phyloP scores from a whole-genome alignment of 2,888 invertebrate genomes.

The Hemithea aestivaria region DNA sequence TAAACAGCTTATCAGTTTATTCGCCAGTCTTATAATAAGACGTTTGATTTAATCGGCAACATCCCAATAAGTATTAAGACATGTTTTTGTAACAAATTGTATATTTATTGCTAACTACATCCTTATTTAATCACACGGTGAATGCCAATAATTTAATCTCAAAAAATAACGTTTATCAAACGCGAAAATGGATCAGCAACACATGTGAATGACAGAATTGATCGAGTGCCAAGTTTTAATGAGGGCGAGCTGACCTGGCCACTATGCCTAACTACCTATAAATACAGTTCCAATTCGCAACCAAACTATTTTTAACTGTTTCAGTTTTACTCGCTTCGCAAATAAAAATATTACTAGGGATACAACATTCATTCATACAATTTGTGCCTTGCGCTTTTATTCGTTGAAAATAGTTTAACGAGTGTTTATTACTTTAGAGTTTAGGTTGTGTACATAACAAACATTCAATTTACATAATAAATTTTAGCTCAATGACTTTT shows the following conservation, averaged over 20 bases:
- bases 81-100: no score
- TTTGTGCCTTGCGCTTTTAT: conserved; percentile 1
- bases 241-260: conserved; percentile 39
- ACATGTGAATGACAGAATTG: conserved; percentile 49
- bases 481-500: no score
- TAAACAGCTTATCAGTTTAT: no score
- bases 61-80: no score
- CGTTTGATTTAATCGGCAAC: no score
- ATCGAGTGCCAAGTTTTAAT: conserved; percentile 51
- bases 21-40: no score
- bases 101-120: no score
- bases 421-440: not conserved
- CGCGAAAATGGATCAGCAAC: conserved; percentile 48
- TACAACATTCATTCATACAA: conserved; percentile 1
- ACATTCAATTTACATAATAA: no score
- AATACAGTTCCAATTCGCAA: conserved; percentile 25
- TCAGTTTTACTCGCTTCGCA: conserved; percentile 10
- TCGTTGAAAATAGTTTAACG: not conserved
- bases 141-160: conserved; percentile 17
- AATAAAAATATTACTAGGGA: conserved; percentile 3
- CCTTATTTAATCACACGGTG: no score
- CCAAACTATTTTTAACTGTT: conserved; percentile 17
- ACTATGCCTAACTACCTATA: conserved; percentile 33
- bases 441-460: no score
- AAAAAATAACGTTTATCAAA: conserved; percentile 39